phyloP scores from a whole-genome alignment of 2,797 vertebrate genomes.

The Bovichtus diacanthus region DNA sequence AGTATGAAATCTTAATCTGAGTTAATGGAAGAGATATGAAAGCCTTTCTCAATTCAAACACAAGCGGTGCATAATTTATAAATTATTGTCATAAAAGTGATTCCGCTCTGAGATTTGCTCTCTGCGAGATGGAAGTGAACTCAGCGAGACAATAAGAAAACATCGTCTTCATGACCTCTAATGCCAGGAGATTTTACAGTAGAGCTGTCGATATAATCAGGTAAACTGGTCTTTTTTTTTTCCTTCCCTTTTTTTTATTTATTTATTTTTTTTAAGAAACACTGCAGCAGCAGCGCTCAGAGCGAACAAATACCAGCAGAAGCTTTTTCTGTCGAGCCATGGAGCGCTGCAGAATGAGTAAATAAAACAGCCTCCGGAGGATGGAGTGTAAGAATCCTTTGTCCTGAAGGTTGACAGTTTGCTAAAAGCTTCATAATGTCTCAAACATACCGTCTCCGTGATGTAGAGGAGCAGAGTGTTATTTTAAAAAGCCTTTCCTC shows the following conservation, averaged over 20 bases:
- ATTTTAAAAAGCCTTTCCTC: slow-evolving; percentile 80
- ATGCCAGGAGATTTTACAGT: slow-evolving; percentile 94
- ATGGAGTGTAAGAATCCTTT: slow-evolving; percentile 79
- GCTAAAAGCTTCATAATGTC: slow-evolving; percentile 89
- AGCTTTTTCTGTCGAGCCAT: slow-evolving; percentile 69
- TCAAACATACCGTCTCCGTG: slow-evolving; percentile 77
- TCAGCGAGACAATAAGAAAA: slow-evolving; percentile 82
- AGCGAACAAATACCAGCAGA: slow-evolving; percentile 87
- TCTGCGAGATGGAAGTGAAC: slow-evolving; percentile 89
- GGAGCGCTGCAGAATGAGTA: slow-evolving; percentile 63
- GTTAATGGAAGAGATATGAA: slow-evolving; percentile 99
- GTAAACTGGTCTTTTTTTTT: slow-evolving; percentile 88
- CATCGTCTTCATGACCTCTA: slow-evolving; percentile 94
- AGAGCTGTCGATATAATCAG: slow-evolving; percentile 96
- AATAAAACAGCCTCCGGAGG: slow-evolving; percentile 77
- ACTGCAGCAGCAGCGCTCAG: slow-evolving; percentile 85
- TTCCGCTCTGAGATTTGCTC: slow-evolving; percentile 97
- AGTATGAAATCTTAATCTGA: slow-evolving; percentile 99
- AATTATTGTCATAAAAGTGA: slow-evolving; percentile 99
- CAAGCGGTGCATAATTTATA: slow-evolving; percentile 98
- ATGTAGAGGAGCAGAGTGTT: slow-evolving; percentile 78
- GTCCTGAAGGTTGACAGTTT: slow-evolving; percentile 86
- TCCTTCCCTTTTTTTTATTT: no score
- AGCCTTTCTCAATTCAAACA: slow-evolving; percentile 99
- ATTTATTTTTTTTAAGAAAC: slow-evolving; percentile 83